phyloP scores from a whole-genome alignment of 2,888 invertebrate species.

The Polietes domitor region DNA sequence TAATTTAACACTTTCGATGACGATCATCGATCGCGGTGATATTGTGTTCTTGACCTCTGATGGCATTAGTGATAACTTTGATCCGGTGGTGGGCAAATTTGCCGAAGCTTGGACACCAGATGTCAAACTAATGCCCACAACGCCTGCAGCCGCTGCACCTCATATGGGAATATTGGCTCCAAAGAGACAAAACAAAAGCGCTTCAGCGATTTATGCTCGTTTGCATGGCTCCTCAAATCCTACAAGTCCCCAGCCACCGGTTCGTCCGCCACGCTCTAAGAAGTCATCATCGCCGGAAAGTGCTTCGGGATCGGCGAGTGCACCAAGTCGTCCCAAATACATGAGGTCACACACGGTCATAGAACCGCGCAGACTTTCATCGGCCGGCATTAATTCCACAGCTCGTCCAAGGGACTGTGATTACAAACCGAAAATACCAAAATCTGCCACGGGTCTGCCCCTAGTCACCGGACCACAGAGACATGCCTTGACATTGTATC shows the following conservation, averaged over 20 bases:
- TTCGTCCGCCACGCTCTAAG: constrained; percentile 74
- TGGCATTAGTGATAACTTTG: constrained; percentile 94
- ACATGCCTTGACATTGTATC: constrained; percentile 87
- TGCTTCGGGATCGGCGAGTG: constrained; percentile 65
- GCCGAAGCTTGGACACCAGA: constrained; percentile 83
- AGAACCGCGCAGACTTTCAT: constrained; percentile 77
- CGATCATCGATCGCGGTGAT: constrained; percentile 89
- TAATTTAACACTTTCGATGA: constrained; percentile 92
- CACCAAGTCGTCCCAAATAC: constrained; percentile 80
- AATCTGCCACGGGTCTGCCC: constrained; percentile 83
- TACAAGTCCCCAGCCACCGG: constrained; percentile 66
- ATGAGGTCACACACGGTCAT: constrained; percentile 81
- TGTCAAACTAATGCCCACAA: constrained; percentile 72
- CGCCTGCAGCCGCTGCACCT: constrained; percentile 45
- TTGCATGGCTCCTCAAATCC: constrained; percentile 71
- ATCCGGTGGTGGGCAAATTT: constrained; percentile 94
- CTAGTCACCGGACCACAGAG: constrained; percentile 88
- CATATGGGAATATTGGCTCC: constrained; percentile 73
- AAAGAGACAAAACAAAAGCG: constrained; percentile 80
- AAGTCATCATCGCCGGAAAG: constrained; percentile 70
- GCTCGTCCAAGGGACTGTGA: constrained; percentile 42
- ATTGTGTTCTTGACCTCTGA: constrained; percentile 94
- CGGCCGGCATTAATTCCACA: constrained; percentile 54
- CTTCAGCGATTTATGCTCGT: constrained; percentile 78
- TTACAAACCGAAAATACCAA: constrained; percentile 78